phyloP scores from a whole-genome alignment of 2,797 vertebrate species.

The Prunella strophiata region DNA sequence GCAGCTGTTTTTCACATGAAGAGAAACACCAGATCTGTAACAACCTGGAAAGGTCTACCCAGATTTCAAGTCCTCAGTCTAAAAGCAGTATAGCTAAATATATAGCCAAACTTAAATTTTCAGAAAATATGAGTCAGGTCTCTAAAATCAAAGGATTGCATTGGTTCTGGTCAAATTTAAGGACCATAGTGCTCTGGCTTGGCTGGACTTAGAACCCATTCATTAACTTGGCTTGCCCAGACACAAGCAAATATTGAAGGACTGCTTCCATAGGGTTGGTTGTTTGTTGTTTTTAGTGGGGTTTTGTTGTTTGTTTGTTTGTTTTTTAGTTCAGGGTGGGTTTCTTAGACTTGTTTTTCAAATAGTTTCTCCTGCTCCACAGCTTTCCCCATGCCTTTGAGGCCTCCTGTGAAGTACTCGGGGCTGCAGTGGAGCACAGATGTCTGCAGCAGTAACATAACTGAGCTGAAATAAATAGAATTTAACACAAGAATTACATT shows the following conservation, averaged over 20 bases:
- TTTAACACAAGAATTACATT: background rate
- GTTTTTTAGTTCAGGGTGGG: background rate
- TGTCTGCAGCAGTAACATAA: background rate
- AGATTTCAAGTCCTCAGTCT: background rate
- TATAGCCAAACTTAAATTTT: background rate
- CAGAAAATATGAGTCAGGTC: background rate
- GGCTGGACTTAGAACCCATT: background rate
- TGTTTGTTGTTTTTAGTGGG: too few species aligned
- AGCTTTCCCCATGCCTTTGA: background rate
- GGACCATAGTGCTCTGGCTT: background rate
- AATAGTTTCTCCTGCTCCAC: background rate
- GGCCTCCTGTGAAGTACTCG: rapidly evolving
- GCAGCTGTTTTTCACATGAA: background rate
- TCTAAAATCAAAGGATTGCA: background rate
- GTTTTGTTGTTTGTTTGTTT: too few species aligned
- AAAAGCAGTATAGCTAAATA: background rate
- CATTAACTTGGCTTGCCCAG: background rate
- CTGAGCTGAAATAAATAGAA: background rate
- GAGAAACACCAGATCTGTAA: background rate
- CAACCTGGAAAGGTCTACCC: background rate
- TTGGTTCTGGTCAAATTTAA: background rate
- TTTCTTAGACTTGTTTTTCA: background rate
- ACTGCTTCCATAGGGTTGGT: background rate
- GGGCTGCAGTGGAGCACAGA: background rate
- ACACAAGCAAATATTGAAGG: background rate